A percentile compares a stretch with the other conserved stretches of the same genome.
Evolutionary conservation across 2,797 vertebrate genomes (phyloP).

Genomic region (Pristis pectinata): DNA sequence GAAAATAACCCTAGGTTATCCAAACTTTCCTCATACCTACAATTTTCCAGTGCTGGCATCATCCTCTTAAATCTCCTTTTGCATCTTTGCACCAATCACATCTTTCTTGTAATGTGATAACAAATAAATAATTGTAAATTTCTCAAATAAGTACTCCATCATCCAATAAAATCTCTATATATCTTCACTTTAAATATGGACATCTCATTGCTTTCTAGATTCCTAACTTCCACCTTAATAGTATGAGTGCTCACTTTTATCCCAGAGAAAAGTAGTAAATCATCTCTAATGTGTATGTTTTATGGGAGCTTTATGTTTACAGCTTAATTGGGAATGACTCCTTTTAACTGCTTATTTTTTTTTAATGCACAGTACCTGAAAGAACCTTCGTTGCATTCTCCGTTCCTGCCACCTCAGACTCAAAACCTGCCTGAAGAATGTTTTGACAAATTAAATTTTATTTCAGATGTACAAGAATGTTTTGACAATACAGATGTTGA

Average conservation of each 20-base stretch:
- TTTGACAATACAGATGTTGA: not conserved
- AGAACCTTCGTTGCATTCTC: constrained; percentile 1
- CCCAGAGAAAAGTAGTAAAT: not conserved
- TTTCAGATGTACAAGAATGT: not conserved
- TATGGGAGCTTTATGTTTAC: not conserved
- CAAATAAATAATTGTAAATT: not conserved
- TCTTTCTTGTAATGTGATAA: no score
- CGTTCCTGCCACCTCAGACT: no score
- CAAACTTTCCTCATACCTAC: no score
- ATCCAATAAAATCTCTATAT: not conserved
- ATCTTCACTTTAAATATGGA: not conserved
- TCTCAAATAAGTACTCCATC: not conserved
- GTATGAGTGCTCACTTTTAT: not conserved
- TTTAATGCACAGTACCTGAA: not conserved
- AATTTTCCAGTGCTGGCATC: no score
- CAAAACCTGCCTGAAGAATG: not conserved
- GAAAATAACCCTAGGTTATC: no score
- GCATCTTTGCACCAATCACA: no score
- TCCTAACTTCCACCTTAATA: no score
- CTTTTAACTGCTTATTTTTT: not conserved
- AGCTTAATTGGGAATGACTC: not conserved
- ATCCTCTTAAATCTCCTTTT: no score
- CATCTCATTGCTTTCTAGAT: not conserved
- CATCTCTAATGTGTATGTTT: not conserved
- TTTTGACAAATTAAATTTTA: constrained; percentile 27